Conservation (phyloP, 2,888 invertebrate species). For the Seladonia tumulorum region DNA sequence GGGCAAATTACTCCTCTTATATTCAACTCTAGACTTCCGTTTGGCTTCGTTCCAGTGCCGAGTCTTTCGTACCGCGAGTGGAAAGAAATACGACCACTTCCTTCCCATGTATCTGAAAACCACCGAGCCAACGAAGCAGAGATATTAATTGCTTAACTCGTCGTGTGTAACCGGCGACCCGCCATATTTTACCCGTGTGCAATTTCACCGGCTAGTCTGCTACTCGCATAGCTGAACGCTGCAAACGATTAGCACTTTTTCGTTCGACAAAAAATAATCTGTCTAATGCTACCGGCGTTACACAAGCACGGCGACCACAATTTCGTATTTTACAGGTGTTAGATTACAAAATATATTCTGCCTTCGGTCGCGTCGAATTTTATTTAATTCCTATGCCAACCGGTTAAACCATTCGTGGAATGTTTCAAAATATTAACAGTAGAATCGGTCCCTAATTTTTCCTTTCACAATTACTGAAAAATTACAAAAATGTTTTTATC, state of each 20-base stretch:
- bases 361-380: no score
- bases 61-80: slow-evolving; percentile 23
- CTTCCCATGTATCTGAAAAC: slow-evolving; percentile 42
- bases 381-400: no score
- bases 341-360: no score
- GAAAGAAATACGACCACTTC: slow-evolving; percentile 53
- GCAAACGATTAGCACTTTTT: not conserved
- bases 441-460: no score
- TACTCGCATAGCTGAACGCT: not conserved
- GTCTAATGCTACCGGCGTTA: not conserved
- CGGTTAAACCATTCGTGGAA: no score
- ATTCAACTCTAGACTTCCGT: slow-evolving; percentile 15
- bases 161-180: not conserved
- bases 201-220: not conserved
- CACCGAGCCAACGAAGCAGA: slow-evolving; percentile 19
- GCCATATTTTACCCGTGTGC: not conserved
- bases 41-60: slow-evolving; percentile 28
- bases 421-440: no score
- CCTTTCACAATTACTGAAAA: no score
- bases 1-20: slow-evolving; percentile 3
- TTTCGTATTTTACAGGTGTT: no score
- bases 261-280: not conserved
- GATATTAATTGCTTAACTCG: slow-evolving; percentile 14
- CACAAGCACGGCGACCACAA: not conserved
- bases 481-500: no score